phyloP scores from a whole-genome alignment of 2,113 vertebrate species.

The Entelurus aequoreus region DNA sequence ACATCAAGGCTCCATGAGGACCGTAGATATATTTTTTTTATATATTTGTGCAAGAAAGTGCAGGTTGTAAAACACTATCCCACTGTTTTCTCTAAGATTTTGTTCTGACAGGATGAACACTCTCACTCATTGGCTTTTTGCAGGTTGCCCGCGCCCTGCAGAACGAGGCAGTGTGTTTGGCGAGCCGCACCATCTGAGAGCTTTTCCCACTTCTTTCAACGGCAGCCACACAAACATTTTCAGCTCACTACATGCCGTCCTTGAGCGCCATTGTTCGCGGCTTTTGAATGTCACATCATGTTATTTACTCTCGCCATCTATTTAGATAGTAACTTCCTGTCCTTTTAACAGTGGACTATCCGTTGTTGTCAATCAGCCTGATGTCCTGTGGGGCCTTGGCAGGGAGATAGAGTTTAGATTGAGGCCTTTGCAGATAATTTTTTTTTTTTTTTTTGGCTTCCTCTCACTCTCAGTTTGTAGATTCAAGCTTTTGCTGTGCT shows the following conservation, averaged over 20 bases:
- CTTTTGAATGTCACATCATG: not conserved
- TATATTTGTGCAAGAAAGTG: constrained; percentile 13
- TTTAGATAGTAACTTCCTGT: constrained; percentile 1
- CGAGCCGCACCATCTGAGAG: constrained; percentile 31
- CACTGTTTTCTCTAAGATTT: constrained; percentile 33
- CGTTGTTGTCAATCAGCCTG: constrained; percentile 29
- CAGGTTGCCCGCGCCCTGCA: constrained; percentile 22
- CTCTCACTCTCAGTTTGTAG: constrained; percentile 21
- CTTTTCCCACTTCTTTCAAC: constrained; percentile 7
- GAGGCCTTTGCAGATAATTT: constrained; percentile 42
- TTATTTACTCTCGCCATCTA: not conserved
- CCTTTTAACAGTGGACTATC: not conserved
- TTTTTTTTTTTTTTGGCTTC: constrained; percentile 32
- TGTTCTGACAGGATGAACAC: constrained; percentile 33
- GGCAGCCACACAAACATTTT: constrained; percentile 19
- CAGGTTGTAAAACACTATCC: constrained; percentile 27
- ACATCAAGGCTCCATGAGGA: constrained; percentile 3
- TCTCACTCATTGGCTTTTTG: constrained; percentile 30
- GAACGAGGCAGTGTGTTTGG: constrained; percentile 29
- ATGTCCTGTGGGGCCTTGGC: constrained; percentile 36
- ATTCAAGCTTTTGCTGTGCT: constrained; percentile 21
- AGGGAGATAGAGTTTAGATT: constrained; percentile 30
- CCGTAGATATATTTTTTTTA: not conserved
- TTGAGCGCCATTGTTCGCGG: not conserved
- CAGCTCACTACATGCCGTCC: constrained; percentile 4